Evolutionary conservation across 1,140 invertebrate genomes (phyloP).

Genomic region (Bilobella aurantiaca): DNA sequence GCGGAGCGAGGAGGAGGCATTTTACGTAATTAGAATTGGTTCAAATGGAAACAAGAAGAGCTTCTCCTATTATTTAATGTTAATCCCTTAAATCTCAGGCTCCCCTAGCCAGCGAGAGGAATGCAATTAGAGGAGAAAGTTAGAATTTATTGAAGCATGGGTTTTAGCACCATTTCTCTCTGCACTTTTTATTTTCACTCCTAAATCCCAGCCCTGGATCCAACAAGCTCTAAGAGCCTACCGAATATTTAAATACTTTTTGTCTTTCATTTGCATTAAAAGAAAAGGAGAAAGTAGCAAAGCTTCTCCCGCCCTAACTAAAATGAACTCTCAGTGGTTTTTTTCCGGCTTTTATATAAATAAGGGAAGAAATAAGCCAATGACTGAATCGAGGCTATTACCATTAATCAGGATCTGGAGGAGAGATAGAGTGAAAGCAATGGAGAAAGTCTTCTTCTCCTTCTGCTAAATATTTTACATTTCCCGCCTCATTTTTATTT

Average conservation of each 20-base stretch:
- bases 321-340: constrained; percentile 1
- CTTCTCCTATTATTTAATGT: too few relatives aligned
- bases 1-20: too few relatives aligned
- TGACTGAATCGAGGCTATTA: constrained; percentile 27
- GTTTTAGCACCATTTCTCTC: neutral
- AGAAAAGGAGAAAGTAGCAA: constrained; percentile 1
- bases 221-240: neutral
- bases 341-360: constrained; percentile 12
- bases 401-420: constrained; percentile 24
- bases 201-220: too few relatives aligned
- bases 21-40: too few relatives aligned
- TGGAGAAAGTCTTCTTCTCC: constrained; percentile 15
- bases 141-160: too few relatives aligned
- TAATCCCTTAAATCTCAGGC: neutral
- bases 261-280: constrained; percentile 9
- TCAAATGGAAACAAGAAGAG: too few relatives aligned
- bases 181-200: neutral
- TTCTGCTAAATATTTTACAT: constrained; percentile 25
- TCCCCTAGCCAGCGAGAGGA: neutral
- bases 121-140: too few relatives aligned
- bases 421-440: neutral
- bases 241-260: constrained; percentile 1
- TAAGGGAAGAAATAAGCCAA: constrained; percentile 9
- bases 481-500: constrained; percentile 4
- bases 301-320: neutral